phyloP scores from a whole-genome alignment of 2,888 invertebrate genomes.

The Lepidocyrtoides sp. region DNA sequence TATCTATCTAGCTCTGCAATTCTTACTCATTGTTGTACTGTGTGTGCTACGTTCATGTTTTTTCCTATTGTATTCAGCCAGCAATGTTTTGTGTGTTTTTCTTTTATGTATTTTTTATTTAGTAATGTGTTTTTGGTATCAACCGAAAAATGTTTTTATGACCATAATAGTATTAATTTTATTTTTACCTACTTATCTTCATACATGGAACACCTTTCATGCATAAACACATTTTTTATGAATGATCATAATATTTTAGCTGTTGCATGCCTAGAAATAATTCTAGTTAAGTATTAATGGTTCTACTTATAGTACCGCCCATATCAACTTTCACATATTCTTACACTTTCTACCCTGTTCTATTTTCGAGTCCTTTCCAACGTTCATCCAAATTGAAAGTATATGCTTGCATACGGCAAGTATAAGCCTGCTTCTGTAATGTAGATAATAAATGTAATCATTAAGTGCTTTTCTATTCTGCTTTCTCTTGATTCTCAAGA shows the following conservation, averaged over 20 bases:
- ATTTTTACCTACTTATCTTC: background rate
- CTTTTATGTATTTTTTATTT: background rate
- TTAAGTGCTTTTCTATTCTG: background rate
- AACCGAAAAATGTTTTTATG: background rate
- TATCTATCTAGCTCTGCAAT: background rate
- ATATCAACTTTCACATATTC: background rate
- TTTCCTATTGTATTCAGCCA: background rate
- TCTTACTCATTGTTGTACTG: background rate
- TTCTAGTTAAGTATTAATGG: background rate
- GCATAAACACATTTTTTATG: background rate
- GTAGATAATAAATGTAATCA: too few species aligned
- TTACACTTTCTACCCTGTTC: background rate
- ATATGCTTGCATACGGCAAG: too few species aligned
- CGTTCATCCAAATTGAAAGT: too few species aligned
- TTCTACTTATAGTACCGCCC: background rate
- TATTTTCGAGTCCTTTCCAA: background rate
- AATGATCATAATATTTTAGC: constrained; percentile 9
- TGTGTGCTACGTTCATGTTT: background rate
- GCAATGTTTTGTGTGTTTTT: too few species aligned
- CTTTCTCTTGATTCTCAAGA: constrained; percentile 64
- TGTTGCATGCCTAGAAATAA: constrained; percentile 57
- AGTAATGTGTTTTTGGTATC: background rate
- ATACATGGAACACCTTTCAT: background rate
- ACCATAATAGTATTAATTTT: too few species aligned
- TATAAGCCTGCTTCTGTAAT: too few species aligned